These are phyloP conservation scores for Sipha flava DNA, from an alignment of 1,140 invertebrate species.

Conservation along the genomic window DNA sequence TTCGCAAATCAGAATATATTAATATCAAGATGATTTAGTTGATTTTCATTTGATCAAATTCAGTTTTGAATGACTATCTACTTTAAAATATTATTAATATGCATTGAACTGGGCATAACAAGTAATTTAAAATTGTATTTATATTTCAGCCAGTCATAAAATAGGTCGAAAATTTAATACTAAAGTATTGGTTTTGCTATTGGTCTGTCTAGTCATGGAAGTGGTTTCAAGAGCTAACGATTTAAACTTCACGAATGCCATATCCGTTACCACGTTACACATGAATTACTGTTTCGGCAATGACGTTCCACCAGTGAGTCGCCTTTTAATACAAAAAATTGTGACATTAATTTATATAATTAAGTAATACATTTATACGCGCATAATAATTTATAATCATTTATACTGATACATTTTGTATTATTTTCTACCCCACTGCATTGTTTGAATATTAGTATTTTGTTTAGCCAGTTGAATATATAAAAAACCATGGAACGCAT, in stretches of 20 bases:
- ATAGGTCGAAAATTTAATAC: slow-evolving; percentile 7
- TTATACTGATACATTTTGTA: not conserved
- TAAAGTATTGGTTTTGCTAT: not conserved
- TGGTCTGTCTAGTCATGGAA: not conserved
- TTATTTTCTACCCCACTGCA: not conserved
- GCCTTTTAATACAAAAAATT: not conserved
- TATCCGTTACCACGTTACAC: not conserved
- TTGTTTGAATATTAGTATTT: not conserved
- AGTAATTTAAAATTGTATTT: not conserved
- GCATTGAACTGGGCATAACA: not conserved
- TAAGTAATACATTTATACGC: too few relatives aligned
- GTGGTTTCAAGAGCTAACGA: not conserved
- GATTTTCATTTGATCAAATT: too few relatives aligned
- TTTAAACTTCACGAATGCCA: not conserved
- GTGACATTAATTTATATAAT: too few relatives aligned
- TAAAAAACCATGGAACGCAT: not conserved
- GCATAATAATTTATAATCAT: too few relatives aligned
- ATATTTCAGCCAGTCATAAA: not conserved
- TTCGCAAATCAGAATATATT: not conserved
- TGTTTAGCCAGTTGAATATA: not conserved
- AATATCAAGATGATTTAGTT: too few relatives aligned
- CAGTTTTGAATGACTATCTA: not conserved
- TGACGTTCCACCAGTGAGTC: not conserved
- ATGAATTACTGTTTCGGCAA: not conserved
- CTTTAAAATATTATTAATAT: not conserved